These are phyloP conservation scores for Drosophila arizonae DNA, from an alignment of 1,140 invertebrate species.

Conservation along the genomic window DNA sequence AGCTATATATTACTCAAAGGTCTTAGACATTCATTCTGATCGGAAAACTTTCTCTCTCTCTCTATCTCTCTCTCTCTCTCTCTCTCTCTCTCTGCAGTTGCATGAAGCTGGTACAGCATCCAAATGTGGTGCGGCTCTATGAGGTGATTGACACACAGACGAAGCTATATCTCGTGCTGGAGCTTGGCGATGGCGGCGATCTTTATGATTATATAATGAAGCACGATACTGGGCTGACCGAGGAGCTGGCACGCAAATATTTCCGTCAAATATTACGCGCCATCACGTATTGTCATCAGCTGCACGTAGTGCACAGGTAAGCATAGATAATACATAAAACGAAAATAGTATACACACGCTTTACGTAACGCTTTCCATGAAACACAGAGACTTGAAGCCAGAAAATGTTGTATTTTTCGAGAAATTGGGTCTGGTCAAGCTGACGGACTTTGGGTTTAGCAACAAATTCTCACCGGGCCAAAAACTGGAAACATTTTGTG, in stretches of 20 bases:
- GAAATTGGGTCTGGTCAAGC: slow-evolving; percentile 97
- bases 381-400: slow-evolving; percentile 97
- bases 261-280: slow-evolving; percentile 98
- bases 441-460: slow-evolving; percentile 99
- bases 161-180: slow-evolving; percentile 97
- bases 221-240: slow-evolving; percentile 91
- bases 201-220: slow-evolving; percentile 99
- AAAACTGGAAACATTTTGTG: slow-evolving; percentile 99
- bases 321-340: slow-evolving; percentile 80
- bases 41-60: background rate
- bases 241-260: slow-evolving; percentile 94
- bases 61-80: background rate
- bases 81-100: slow-evolving; percentile 85
- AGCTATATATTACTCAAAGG: slow-evolving; percentile 11
- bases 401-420: slow-evolving; percentile 99
- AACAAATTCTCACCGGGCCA: slow-evolving; percentile 98
- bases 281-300: slow-evolving; percentile 98
- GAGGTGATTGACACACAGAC: slow-evolving; percentile 99
- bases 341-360: slow-evolving; percentile 11
- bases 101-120: slow-evolving; percentile 99
- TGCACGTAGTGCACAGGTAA: slow-evolving; percentile 94
- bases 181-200: slow-evolving; percentile 99
- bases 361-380: slow-evolving; percentile 78
- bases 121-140: slow-evolving; percentile 98
- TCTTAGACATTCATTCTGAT: background rate